Base-by-base conservation (phyloP, 1,140 invertebrate genomes). In the Ips typographus region DNA sequence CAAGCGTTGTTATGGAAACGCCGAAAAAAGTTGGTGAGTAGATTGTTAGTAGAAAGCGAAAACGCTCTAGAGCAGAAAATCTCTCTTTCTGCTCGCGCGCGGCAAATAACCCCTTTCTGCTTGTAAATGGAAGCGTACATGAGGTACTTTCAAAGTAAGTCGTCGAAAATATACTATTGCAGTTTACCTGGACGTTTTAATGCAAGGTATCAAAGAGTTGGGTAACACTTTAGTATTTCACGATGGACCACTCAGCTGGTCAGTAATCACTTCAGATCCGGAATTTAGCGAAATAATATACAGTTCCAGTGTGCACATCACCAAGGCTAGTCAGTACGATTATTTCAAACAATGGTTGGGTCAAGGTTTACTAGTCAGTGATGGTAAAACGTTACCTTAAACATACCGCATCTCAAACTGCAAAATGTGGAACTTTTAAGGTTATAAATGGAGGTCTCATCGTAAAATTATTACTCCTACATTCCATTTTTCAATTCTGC, bases 401-500 rank as follows among this genome's bases (percentile, higher is more conserved):
- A n/a, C n/a, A n/a, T n/a, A n/a, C n/a, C n/a, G n/a, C n/a, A n/a
- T n/a, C n/a, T n/a, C n/a, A n/a, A n/a, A n/a, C n/a, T n/a, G n/a
- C n/a, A n/a, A n/a, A n/a, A n/a, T n/a, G n/a, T n/a, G n/a, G n/a
- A n/a, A n/a, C n/a, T n/a, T n/a, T 56, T 55, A 38, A 74, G 74
- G 65, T 53, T 41, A 68, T 2, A 73, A 89, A 81, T 92, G 91
- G 91, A 83, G 83, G 51, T 76, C 71, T 1, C 81, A 89, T 68
- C 77, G 91, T 8, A 90, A 89, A 79, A 78, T 91, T 57, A 80
- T 94, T n/a, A 94, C 92, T 0, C 93, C 92, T 1, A 88, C 92
- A 1, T 94, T 94, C 77, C 93, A 94, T 78, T 94, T 94, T 76
- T 89, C 90, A 74, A 93, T 94, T 65, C 80, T 94, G n/a, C 86